Conservation (phyloP, 1,140 invertebrate species). For the Papilio glaucus region DNA sequence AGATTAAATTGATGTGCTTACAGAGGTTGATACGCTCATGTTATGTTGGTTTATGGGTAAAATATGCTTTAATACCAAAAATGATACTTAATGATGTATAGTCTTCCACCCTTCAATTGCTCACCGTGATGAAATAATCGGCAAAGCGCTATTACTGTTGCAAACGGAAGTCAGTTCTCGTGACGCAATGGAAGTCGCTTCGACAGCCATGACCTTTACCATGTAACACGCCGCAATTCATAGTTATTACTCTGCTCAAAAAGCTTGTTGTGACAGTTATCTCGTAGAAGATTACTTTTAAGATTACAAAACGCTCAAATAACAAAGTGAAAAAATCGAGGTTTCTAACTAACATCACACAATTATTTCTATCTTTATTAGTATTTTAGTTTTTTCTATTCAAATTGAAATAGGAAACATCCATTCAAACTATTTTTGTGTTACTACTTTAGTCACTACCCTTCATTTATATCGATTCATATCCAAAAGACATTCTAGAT, state of each 20-base stretch:
- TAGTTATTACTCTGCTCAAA: conserved; percentile 22
- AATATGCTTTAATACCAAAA: background rate
- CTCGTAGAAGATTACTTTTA: conserved; percentile 13
- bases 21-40: background rate
- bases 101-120: background rate
- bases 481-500: too few relatives aligned
- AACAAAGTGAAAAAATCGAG: background rate
- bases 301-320: conserved; percentile 17
- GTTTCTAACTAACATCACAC: background rate
- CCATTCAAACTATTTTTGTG: too few relatives aligned
- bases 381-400: too few relatives aligned
- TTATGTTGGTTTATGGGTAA: background rate
- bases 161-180: conserved; percentile 15
- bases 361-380: too few relatives aligned
- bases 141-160: conserved; percentile 2
- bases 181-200: conserved; percentile 18
- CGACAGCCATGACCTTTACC: conserved; percentile 29
- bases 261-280: conserved; percentile 15
- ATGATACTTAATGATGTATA: background rate
- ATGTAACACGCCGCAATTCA: conserved; percentile 19
- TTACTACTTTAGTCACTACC: too few relatives aligned
- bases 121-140: conserved; percentile 4
- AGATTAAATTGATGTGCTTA: conserved; percentile 21
- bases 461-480: too few relatives aligned
- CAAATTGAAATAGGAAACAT: too few relatives aligned